Evolutionary conservation across 2,797 vertebrate species (phyloP).

Genomic region (Crypturellus tataupa): DNA sequence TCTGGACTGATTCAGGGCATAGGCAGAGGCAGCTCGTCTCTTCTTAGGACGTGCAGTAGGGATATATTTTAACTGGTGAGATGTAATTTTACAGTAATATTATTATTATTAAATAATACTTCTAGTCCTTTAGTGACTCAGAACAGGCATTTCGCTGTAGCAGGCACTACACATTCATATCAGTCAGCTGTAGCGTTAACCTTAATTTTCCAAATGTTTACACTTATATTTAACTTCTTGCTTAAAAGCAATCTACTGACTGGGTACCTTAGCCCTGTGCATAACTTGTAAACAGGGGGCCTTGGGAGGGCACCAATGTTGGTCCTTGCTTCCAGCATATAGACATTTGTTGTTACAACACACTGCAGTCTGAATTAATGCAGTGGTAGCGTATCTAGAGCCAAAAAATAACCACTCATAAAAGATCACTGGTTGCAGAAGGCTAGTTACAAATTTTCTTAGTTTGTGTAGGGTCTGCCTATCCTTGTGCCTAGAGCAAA

Average conservation of each 20-base stretch:
- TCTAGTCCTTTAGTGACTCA: neutral
- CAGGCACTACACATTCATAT: neutral
- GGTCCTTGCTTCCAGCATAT: neutral
- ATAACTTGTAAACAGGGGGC: neutral
- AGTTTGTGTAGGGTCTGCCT: neutral
- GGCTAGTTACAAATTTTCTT: neutral
- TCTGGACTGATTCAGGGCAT: slow-evolving; percentile 15
- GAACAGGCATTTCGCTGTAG: neutral
- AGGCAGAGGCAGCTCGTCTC: slow-evolving; percentile 7
- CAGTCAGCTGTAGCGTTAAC: neutral
- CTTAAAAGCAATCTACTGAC: neutral
- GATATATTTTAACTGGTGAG: neutral
- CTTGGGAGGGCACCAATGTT: neutral
- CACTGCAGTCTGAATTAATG: neutral
- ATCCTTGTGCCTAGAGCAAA: neutral
- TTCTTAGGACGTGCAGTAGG: neutral
- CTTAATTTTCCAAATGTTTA: neutral
- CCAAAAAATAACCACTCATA: slow-evolving; percentile 31
- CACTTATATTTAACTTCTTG: neutral
- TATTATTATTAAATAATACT: neutral
- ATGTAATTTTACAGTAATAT: neutral
- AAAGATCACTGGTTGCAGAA: slow-evolving; percentile 34
- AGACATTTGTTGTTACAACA: neutral
- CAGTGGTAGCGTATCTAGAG: neutral
- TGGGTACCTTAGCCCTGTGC: neutral